Conservation (phyloP, 2,113 vertebrate genomes). For the Microcebus jonahi region DNA sequence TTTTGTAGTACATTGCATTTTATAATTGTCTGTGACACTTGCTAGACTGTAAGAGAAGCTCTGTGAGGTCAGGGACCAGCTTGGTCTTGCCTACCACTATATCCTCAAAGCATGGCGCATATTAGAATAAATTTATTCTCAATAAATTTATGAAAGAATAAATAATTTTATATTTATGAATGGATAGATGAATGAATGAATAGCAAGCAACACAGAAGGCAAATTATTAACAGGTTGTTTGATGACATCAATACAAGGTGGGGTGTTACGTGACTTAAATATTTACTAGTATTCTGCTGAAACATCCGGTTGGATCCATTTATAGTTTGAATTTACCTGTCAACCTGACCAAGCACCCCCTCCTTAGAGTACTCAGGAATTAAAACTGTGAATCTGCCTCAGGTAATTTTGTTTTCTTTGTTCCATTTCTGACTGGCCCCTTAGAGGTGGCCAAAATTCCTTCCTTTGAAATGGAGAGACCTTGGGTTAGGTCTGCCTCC, state of each 20-base stretch:
- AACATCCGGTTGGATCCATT: neutral
- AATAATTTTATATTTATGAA: neutral
- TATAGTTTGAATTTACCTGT: neutral
- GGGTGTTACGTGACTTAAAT: neutral
- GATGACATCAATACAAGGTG: neutral
- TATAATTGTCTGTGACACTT: neutral
- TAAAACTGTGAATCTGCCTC: neutral
- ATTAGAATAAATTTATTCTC: neutral
- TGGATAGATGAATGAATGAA: neutral
- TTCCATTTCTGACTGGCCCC: neutral
- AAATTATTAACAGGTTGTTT: neutral
- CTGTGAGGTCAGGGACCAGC: neutral
- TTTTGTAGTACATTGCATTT: neutral
- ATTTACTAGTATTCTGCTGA: neutral
- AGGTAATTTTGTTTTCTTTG: neutral
- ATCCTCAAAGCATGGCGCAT: neutral
- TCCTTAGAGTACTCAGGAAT: neutral
- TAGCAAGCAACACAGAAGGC: neutral
- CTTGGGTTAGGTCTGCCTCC: neutral
- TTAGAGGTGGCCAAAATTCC: neutral
- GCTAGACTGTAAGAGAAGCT: neutral
- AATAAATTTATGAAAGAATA: neutral
- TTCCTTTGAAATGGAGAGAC: neutral
- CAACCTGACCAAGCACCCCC: neutral
- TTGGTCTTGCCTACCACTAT: neutral